These are phyloP conservation scores for Peromyscus eremicus DNA, from an alignment of 2,797 vertebrate genomes.

Conservation along the genomic window DNA sequence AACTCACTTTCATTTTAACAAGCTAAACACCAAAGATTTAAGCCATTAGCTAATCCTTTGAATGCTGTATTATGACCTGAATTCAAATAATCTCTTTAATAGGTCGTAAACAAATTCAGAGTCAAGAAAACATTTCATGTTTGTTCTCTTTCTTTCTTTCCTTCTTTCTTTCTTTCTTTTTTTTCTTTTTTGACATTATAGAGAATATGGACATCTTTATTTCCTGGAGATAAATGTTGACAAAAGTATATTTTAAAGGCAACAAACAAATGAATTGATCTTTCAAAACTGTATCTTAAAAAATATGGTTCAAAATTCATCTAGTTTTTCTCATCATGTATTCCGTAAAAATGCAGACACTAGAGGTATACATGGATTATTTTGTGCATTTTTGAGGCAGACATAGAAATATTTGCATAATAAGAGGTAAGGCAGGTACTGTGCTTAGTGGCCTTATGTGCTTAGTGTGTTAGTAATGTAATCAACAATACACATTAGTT, in stretches of 20 bases:
- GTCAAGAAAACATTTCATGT: constrained; percentile 33
- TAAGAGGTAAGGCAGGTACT: not conserved
- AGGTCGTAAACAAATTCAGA: not conserved
- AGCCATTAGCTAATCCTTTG: constrained; percentile 64
- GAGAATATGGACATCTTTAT: constrained; percentile 23
- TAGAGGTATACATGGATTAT: not conserved
- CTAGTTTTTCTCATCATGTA: constrained; percentile 23
- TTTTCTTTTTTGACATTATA: not conserved
- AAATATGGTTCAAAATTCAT: constrained; percentile 5
- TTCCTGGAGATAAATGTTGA: constrained; percentile 56
- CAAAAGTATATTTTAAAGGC: constrained; percentile 20
- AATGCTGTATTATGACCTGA: constrained; percentile 55
- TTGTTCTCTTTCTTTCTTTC: not conserved
- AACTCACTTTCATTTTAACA: constrained; percentile 80
- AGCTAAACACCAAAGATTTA: constrained; percentile 78
- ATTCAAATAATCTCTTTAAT: constrained; percentile 24
- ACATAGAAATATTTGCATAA: constrained; percentile 24
- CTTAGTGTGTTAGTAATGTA: not conserved
- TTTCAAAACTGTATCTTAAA: constrained; percentile 18
- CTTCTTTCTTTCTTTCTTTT: not conserved
- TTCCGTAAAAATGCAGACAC: not conserved
- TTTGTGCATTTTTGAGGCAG: constrained; percentile 33
- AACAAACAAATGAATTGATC: not conserved
- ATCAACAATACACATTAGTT: constrained; percentile 28
- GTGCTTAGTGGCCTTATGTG: not conserved